Conservation (phyloP, 35 echinoderm and acorn worm genomes). For the Diadema setosum region DNA sequence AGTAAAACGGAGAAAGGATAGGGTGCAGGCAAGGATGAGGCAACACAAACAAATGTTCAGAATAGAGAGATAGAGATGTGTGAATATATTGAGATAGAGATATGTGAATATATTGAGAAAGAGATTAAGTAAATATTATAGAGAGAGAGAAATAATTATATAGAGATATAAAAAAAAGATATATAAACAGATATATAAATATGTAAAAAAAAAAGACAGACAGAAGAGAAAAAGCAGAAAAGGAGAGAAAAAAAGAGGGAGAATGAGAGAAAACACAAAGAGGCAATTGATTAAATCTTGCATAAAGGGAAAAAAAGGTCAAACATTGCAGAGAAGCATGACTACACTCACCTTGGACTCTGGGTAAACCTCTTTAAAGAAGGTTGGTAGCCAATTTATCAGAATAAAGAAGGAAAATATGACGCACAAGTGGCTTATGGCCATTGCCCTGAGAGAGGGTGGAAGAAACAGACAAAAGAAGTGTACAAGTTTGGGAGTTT, state of each 20-base stretch:
- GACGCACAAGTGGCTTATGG: conserved; percentile 37
- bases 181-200: not conserved
- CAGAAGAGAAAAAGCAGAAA: not conserved
- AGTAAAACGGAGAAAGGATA: not conserved
- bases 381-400: conserved; percentile 70
- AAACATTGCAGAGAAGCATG: not conserved
- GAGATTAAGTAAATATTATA: not conserved
- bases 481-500: no score
- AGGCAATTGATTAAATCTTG: not conserved
- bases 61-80: not conserved
- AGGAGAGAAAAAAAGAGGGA: not conserved
- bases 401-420: conserved; percentile 69
- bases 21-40: not conserved
- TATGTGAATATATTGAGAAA: not conserved
- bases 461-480: conserved; percentile 2
- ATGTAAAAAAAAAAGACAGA: not conserved
- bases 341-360: conserved; percentile 49
- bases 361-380: conserved; percentile 74
- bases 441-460: conserved; percentile 49
- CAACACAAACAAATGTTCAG: not conserved
- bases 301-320: not conserved
- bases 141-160: not conserved
- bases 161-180: not conserved
- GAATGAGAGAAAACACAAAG: not conserved
- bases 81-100: not conserved